A percentile compares a stretch with the other conserved stretches of the same genome.
phyloP scores from a whole-genome alignment of 2,888 invertebrate genomes.

The Masnerella sp. region DNA sequence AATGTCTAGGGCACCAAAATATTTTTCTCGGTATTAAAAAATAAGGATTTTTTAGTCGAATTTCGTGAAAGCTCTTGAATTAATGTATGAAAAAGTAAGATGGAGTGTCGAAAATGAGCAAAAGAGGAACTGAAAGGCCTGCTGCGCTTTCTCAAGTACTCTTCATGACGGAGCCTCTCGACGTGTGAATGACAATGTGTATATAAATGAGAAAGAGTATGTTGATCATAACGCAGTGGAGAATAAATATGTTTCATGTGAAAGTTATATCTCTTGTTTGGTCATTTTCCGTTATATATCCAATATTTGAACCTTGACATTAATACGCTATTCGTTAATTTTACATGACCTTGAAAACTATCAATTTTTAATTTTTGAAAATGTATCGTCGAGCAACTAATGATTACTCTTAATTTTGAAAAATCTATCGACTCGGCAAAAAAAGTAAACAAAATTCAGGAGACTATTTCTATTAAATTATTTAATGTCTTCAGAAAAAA shows the following conservation, averaged over 20 bases:
- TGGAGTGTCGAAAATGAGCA: slow-evolving; percentile 54
- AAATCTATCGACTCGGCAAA: no score
- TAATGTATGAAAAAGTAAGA: slow-evolving; percentile 41
- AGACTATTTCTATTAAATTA: no score
- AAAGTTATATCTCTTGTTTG: slow-evolving; percentile 7
- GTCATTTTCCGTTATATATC: background rate
- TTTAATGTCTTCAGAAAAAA: no score
- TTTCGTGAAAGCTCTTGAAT: slow-evolving; percentile 46
- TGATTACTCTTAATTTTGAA: no score
- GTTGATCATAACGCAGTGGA: slow-evolving; percentile 29
- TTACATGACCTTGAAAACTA: no score
- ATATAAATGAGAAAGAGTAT: slow-evolving; percentile 18
- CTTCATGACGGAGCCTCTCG: slow-evolving; percentile 43
- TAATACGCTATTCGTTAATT: no score
- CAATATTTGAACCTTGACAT: no score
- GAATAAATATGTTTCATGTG: slow-evolving; percentile 8
- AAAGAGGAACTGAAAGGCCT: slow-evolving; percentile 54
- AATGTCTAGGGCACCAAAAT: no score
- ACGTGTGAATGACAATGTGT: slow-evolving; percentile 53
- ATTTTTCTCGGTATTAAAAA: slow-evolving; percentile 31
- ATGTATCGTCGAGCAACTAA: no score
- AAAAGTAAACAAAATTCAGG: no score
- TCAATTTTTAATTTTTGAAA: no score
- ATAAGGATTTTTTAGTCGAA: slow-evolving; percentile 20
- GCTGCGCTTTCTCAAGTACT: slow-evolving; percentile 59